Evolutionary conservation across 2,113 vertebrate species (phyloP), one percentile per base, ranked within the genome.

Genomic region (Pipa parva): DNA sequence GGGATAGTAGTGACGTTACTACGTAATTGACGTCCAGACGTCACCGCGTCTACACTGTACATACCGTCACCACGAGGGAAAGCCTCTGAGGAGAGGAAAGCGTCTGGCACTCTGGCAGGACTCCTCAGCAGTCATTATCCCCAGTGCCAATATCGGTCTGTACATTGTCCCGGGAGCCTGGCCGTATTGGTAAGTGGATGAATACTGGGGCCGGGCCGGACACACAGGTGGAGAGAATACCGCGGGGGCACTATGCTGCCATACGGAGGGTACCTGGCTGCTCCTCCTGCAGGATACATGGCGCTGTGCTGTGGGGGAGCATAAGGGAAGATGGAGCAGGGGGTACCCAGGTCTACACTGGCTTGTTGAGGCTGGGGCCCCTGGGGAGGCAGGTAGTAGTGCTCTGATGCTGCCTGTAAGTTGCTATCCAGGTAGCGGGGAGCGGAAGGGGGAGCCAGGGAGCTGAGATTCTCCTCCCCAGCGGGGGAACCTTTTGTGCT

Each of bases 251-350:
- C 83, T 70, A 98, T 89, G 20, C 93, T 92, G 80, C 94, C 90
- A 76, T 96, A 96, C 58, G 94, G 91, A 63, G 94, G 91, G 75
- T 97, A 94, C 68, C 94, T 88, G 81, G 75, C 84, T 83, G 65
- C 91, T 76, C 3, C 3, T 82, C 60, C 54, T 4, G 45, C 36
- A 54, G 52, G 55, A 49, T 68, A 54, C 57, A 63, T 7, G 78
- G 87, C 7, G 89, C 80, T 69, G 49, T 60, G 66, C 49, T 69
- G 66, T 4, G 66, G 57, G 13, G 66, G 66, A 2, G 66, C 66
- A 74, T 95, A 98, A 0, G 93, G 94, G 22, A 97, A 97, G 56
- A 98, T 89, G 39, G 95, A 89, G 76, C 95, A 94, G 22, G 93
- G 88, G 56, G 78, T 88, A 1, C 86, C 76, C 80, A 87, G 84